phyloP scores from a whole-genome alignment of 2,797 vertebrate species.

The Aeoliscus strigatus region DNA sequence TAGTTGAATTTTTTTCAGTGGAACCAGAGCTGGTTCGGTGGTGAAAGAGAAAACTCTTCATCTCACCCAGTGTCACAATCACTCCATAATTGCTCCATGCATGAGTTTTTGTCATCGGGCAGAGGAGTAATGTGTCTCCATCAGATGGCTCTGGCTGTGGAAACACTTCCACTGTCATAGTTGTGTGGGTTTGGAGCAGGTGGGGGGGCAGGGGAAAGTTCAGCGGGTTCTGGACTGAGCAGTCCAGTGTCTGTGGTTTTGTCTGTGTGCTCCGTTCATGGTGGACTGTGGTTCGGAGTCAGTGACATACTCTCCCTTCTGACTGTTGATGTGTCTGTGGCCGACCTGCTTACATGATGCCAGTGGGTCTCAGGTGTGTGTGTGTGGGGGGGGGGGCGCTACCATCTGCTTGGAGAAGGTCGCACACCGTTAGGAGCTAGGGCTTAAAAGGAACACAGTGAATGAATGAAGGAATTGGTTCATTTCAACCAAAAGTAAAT shows the following conservation, averaged over 20 bases:
- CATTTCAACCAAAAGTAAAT: no score
- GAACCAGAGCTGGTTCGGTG: conserved; percentile 42
- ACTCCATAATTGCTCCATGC: conserved; percentile 32
- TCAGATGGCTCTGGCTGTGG: conserved; percentile 5
- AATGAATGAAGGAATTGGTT: no score
- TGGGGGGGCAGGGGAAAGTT: conserved; percentile 36
- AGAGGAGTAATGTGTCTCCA: conserved; percentile 8
- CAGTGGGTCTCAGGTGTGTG: no score
- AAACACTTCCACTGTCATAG: no score
- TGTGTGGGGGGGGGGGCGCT: no score
- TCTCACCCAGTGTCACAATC: conserved; percentile 36
- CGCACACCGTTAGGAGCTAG: not conserved
- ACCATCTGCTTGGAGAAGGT: not conserved
- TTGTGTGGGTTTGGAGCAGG: conserved; percentile 4
- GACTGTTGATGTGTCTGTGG: no score
- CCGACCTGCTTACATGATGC: conserved; percentile 4
- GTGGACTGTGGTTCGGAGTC: no score
- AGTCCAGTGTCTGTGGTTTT: conserved; percentile 36
- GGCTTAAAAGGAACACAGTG: no score
- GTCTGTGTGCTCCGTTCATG: no score
- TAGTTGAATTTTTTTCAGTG: no score
- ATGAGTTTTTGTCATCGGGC: conserved; percentile 25
- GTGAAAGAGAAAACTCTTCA: conserved; percentile 25
- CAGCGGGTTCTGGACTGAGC: conserved; percentile 30
- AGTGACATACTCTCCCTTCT: not conserved